These are phyloP conservation scores for Alosa sapidissima DNA, from an alignment of 2,797 vertebrate genomes.

Conservation along the genomic window DNA sequence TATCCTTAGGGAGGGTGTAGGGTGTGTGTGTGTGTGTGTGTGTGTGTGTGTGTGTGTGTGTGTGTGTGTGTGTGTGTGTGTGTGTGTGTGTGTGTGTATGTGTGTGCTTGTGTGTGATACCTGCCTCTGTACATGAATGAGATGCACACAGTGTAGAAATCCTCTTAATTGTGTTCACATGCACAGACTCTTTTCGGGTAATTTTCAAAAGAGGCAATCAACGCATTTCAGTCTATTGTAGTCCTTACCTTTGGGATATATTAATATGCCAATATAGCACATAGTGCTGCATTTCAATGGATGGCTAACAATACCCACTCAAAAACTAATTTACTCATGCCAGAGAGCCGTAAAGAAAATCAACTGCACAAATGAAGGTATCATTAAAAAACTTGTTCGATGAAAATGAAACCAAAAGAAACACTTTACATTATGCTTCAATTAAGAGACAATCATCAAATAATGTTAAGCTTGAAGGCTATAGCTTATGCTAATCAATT, in stretches of 20 bases:
- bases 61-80: conserved; percentile 13
- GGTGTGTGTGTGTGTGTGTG: conserved; percentile 14
- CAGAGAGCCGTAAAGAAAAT: not conserved
- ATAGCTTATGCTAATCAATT: not conserved
- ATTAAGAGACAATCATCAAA: not conserved
- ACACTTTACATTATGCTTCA: not conserved
- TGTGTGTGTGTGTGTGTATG: conserved; percentile 14
- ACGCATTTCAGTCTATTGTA: not conserved
- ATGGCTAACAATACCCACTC: conserved; percentile 1
- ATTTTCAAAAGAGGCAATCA: not conserved
- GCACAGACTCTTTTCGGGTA: not conserved
- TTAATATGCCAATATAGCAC: not conserved
- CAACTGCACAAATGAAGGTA: not conserved
- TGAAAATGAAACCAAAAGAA: not conserved
- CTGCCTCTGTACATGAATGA: not conserved
- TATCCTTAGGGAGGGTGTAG: not conserved
- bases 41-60: conserved; percentile 22
- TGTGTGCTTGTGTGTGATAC: not conserved
- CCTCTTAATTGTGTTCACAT: not conserved
- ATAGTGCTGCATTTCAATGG: not conserved
- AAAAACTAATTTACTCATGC: not conserved
- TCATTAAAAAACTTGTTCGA: not conserved
- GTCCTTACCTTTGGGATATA: not conserved
- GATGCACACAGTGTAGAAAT: conserved; percentile 3
- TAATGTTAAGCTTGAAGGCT: no score